Conservation (phyloP, 2,797 vertebrate genomes). For the Silurus aristotelis region DNA sequence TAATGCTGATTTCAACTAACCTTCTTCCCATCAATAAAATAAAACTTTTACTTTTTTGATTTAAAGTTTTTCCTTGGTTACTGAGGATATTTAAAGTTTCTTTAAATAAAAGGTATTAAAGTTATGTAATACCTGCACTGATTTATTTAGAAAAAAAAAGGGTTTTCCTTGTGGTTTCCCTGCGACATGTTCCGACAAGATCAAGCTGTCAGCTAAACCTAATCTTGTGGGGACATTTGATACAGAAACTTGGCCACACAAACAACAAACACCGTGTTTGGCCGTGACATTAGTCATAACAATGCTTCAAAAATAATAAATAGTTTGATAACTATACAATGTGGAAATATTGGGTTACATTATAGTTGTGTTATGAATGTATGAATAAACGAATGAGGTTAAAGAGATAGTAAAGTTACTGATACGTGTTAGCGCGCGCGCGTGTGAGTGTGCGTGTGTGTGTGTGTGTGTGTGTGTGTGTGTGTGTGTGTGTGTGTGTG, state of each 20-base stretch:
- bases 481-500: conserved; percentile 6
- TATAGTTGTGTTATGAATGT: not conserved
- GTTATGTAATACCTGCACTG: not conserved
- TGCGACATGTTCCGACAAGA: too few species aligned
- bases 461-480: not conserved
- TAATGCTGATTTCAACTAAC: not conserved
- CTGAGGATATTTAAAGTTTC: not conserved
- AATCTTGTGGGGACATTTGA: not conserved
- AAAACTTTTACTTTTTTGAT: not conserved
- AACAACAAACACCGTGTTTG: too few species aligned
- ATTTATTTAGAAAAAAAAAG: not conserved
- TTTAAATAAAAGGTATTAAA: not conserved
- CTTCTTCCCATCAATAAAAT: not conserved
- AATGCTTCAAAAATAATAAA: too few species aligned
- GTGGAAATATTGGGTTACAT: not conserved
- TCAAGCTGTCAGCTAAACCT: not conserved
- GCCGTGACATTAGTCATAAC: too few species aligned
- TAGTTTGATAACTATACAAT: too few species aligned
- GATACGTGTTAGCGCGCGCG: not conserved
- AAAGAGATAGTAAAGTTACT: not conserved
- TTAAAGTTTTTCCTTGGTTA: too few species aligned
- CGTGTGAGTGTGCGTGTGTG: not conserved
- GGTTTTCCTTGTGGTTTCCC: not conserved
- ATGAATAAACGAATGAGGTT: not conserved
- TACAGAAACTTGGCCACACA: not conserved